phyloP scores from a whole-genome alignment of 2,797 vertebrate species.

The Brachymystax lenok region DNA sequence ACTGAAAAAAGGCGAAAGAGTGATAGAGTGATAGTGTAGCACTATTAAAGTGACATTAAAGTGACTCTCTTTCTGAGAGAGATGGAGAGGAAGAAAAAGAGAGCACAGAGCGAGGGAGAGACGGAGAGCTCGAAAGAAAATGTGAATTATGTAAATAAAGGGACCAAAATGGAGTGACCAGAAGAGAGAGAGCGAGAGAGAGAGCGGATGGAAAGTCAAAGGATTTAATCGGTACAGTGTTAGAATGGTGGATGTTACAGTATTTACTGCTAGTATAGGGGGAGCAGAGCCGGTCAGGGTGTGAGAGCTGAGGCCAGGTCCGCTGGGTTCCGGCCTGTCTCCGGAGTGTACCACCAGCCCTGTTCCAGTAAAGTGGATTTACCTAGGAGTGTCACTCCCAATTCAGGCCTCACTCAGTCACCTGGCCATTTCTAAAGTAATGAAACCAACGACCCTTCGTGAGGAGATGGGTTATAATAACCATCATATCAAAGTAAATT shows the following conservation, averaged over 20 bases:
- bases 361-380: constrained; percentile 2
- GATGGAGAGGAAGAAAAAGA: constrained; percentile 36
- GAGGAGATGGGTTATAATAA: too few species aligned
- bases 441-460: too few species aligned
- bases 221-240: too few species aligned
- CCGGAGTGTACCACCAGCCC: background rate
- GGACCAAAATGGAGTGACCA: background rate
- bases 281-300: too few species aligned
- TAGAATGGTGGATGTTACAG: too few species aligned
- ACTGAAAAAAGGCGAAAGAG: constrained; percentile 25
- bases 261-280: too few species aligned
- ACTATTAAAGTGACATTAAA: background rate
- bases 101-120: constrained; percentile 33
- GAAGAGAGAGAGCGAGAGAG: background rate
- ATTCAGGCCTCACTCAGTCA: constrained; percentile 16
- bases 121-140: background rate
- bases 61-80: constrained; percentile 1
- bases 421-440: background rate
- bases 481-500: too few species aligned
- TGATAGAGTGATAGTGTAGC: too few species aligned
- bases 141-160: too few species aligned
- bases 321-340: too few species aligned
- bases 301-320: too few species aligned
- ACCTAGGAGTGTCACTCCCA: constrained; percentile 18
- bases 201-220: background rate